These are phyloP conservation scores for Sycophila texana DNA, from an alignment of 2,888 invertebrate species.

Conservation along the genomic window DNA sequence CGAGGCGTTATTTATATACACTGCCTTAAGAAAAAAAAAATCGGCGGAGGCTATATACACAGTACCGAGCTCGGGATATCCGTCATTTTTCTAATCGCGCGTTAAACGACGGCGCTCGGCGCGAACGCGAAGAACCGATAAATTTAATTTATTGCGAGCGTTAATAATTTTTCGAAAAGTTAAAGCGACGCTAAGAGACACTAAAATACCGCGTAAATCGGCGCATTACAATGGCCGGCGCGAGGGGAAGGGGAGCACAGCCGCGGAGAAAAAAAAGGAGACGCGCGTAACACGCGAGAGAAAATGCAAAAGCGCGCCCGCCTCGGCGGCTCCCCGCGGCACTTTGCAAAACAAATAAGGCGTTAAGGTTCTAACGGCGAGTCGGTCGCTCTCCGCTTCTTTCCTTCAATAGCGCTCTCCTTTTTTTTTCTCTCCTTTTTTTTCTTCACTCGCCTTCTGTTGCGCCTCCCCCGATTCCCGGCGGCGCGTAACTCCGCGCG, in stretches of 20 bases:
- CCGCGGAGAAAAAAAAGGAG: background rate
- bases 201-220: conserved; percentile 52
- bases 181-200: conserved; percentile 56
- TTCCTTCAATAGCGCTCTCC: background rate
- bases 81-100: background rate
- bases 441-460: background rate
- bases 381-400: conserved; percentile 6
- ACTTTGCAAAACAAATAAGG: conserved; percentile 57
- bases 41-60: background rate
- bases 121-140: conserved; percentile 31
- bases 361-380: conserved; percentile 50
- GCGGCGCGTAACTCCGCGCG: too few species aligned
- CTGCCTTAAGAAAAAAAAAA: too few species aligned
- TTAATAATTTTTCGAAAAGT: conserved; percentile 48
- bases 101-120: background rate
- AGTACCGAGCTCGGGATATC: background rate
- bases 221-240: conserved; percentile 33
- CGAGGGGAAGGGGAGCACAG: background rate
- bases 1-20: too few species aligned
- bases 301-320: conserved; percentile 47
- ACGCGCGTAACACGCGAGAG: background rate
- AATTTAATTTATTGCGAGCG: conserved; percentile 53
- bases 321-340: too few species aligned
- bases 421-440: background rate
- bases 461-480: conserved; percentile 8